phyloP scores from a whole-genome alignment of 2,888 invertebrate species.

The Drosophila vallismaia region DNA sequence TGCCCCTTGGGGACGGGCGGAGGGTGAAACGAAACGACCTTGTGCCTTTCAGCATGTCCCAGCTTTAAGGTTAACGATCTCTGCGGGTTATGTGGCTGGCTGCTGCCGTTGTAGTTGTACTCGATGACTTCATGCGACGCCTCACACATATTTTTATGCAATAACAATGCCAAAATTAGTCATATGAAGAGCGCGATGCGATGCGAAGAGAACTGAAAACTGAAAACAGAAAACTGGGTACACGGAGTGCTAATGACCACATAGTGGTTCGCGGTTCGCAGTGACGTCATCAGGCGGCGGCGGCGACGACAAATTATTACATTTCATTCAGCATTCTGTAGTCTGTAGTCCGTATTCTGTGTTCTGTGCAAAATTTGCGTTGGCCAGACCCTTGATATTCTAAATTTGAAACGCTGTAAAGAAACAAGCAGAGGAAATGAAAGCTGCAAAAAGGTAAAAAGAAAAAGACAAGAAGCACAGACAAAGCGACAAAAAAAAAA shows the following conservation, averaged over 20 bases:
- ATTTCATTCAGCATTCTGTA: conserved; percentile 31
- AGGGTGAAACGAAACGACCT: conserved; percentile 79
- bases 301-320: conserved; percentile 20
- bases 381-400: conserved; percentile 80
- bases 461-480: conserved; percentile 45
- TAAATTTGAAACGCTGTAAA: conserved; percentile 80
- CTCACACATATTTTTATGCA: conserved; percentile 55
- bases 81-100: conserved; percentile 28
- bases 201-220: conserved; percentile 6
- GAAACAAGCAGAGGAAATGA: conserved; percentile 49
- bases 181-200: conserved; percentile 4
- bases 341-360: conserved; percentile 16
- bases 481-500: conserved; percentile 17
- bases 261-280: conserved; percentile 53
- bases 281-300: conserved; percentile 76
- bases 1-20: too few relatives aligned
- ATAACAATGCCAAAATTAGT: conserved; percentile 68
- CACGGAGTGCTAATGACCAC: conserved; percentile 61
- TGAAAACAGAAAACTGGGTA: conserved; percentile 21
- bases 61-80: conserved; percentile 84
- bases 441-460: conserved; percentile 33
- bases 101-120: conserved; percentile 27
- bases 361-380: conserved; percentile 19
- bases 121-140: conserved; percentile 75
- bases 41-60: conserved; percentile 77